Evolutionary conservation across 2,888 invertebrate genomes (phyloP).

Genomic region (Drosophila yooni): DNA sequence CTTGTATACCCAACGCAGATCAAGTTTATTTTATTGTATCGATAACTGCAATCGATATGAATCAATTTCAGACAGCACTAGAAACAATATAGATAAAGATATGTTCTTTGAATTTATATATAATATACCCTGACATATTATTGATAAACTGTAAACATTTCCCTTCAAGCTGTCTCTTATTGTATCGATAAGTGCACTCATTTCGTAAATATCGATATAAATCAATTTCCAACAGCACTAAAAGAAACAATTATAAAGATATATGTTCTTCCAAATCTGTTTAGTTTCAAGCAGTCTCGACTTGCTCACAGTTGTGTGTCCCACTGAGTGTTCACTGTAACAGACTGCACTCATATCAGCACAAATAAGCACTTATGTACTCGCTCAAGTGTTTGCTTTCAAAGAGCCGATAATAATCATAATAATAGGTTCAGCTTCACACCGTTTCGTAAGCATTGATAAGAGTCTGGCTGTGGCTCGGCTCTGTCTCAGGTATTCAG

Average conservation of each 20-base stretch:
- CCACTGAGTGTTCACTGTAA: slow-evolving; percentile 2
- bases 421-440: slow-evolving; percentile 6
- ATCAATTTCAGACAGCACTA: background rate
- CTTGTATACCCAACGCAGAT: rapidly evolving
- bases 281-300: no score
- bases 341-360: slow-evolving; percentile 10
- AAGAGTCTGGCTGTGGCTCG: slow-evolving; percentile 11
- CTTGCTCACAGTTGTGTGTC: background rate
- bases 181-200: no score
- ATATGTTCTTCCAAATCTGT: background rate
- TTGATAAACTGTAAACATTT: no score
- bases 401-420: slow-evolving; percentile 26
- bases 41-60: background rate
- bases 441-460: slow-evolving; percentile 21
- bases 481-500: background rate
- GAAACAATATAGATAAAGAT: background rate
- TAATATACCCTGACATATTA: no score
- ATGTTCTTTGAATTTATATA: no score
- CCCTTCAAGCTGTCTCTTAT: no score
- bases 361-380: slow-evolving; percentile 7
- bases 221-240: no score
- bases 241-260: no score
- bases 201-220: no score
- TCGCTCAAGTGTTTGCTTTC: slow-evolving; percentile 24
- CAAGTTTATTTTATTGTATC: background rate